These are phyloP conservation scores for Rana temporaria DNA, from an alignment of 2,113 vertebrate genomes.

Conservation along the genomic window DNA sequence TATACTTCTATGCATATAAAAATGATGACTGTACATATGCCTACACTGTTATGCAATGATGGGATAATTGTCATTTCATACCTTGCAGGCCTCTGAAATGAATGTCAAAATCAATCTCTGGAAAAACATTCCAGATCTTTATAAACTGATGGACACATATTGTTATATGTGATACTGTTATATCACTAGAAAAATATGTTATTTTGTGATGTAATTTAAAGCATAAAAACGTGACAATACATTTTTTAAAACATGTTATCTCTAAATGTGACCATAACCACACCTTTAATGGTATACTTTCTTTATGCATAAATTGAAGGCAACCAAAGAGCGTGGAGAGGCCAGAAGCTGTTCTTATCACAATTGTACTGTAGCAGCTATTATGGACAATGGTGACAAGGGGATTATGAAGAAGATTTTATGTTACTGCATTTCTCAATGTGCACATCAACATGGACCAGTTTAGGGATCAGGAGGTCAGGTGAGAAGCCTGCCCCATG, in stretches of 20 bases:
- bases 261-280: not conserved
- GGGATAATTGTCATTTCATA: not conserved
- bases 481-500: too few relatives aligned
- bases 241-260: slow-evolving; percentile 8
- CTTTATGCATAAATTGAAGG: not conserved
- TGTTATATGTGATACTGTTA: too few relatives aligned
- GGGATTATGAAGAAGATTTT: too few relatives aligned
- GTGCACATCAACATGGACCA: too few relatives aligned
- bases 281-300: not conserved
- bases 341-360: not conserved
- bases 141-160: not conserved
- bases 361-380: too few relatives aligned
- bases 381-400: too few relatives aligned
- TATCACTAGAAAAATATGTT: not conserved
- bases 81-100: not conserved
- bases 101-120: not conserved
- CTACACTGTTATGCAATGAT: not conserved
- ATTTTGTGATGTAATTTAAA: not conserved
- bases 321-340: not conserved
- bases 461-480: too few relatives aligned
- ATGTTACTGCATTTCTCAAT: too few relatives aligned
- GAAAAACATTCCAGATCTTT: not conserved
- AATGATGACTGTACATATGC: not conserved
- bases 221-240: not conserved
- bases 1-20: not conserved